Evolutionary conservation across 2,113 vertebrate species (phyloP), one percentile per base, ranked within the genome.

Genomic region (Notarius lentiginosus): DNA sequence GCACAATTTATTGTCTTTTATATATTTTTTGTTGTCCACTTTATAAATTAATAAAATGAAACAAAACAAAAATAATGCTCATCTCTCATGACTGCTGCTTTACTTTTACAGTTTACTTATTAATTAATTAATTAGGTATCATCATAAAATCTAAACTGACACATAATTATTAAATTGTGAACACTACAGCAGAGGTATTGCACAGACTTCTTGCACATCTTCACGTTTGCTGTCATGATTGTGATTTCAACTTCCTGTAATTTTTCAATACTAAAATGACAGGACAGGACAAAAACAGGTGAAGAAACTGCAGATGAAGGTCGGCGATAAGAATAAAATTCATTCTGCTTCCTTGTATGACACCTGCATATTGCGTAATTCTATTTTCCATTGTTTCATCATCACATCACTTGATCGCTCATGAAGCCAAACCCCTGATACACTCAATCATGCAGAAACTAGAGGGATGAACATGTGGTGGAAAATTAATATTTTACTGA

Each of bases 211-310:
- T 84, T 58, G 55, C 20, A 27, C 10, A 27, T 27, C 11, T 10
- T 55, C 20, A 27, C 88, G 92, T 6, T 34, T 68, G 27, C 17
- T 73, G 70, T 47, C 3, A 20, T 5, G 1, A n/a, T 14, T 73
- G 88, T 92, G 91, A 94, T 95, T 94, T 92, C 87, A 75, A 77
- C 73, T 24, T 70, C 84, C 65, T 41, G 24, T 70, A 89, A 89
- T 86, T 82, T 15, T 47, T 87, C 87, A 88, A 70, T 47, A 27
- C 34, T 6, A 15, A 80, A 91, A 92, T 88, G 79, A 34, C 70
- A 30, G 30, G 79, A 34, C 15, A 86, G 18, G 79, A 68, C 17
- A 82, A 53, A 55, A 77, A 79, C 30, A 49, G 58, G 85, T 85
- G 82, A 17, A 58, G 12, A 83, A 85, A 79, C 70, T 58, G 30